Evolutionary conservation across 2,113 vertebrate genomes (phyloP), one percentile per base, ranked within the genome.

Genomic region (Passer domesticus): DNA sequence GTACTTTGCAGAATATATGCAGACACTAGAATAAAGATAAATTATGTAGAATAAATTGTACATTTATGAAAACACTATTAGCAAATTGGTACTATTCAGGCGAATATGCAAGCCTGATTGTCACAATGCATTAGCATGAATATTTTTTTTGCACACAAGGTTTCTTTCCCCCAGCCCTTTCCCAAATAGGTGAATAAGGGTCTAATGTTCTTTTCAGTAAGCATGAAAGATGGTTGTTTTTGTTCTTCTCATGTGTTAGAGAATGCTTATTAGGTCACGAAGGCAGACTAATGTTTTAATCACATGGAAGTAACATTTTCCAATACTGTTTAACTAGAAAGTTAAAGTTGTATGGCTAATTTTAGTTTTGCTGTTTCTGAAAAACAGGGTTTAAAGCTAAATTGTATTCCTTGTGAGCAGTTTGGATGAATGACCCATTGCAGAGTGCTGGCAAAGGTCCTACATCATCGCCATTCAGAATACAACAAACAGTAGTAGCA

Each of bases 381-480:
- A 49, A 82, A 75, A 25, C 18, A 1, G 30, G 14, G 53, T 39
- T 41, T 63, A 46, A 88, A 68, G 39, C 10, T 79, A 9, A 85
- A 63, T 63, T 68, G 39, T 53, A 0, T 75, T 75, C 8, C 39
- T 46, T 2, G 1, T 79, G 20, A 58, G 17, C 2, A 41, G 14
- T 41, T 78, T 67, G 76, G 19, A n/a, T 49, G 21, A 55, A 11
- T 47, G 43, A 63, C 28, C 28, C 0, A 0, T 50, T 75, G 35
- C 13, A 68, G 28, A 20, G 25, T 28, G 25, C 37, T 2, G 4
- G 17, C 28, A 39, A 67, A 62, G n/a, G n/a, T 27, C 8, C 33
- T 18, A 15, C 11, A 20, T 37, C 27, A 6, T 44, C 0, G 0
- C 50, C 7, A 13, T 19, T 37, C 46, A 41, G 50, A 66, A 31